Percentiles rank a stretch among this genome's conserved stretches.
These are phyloP conservation scores for Pelvicachromis taeniatus DNA, from an alignment of 2,113 vertebrate genomes.

Conservation along the genomic window DNA sequence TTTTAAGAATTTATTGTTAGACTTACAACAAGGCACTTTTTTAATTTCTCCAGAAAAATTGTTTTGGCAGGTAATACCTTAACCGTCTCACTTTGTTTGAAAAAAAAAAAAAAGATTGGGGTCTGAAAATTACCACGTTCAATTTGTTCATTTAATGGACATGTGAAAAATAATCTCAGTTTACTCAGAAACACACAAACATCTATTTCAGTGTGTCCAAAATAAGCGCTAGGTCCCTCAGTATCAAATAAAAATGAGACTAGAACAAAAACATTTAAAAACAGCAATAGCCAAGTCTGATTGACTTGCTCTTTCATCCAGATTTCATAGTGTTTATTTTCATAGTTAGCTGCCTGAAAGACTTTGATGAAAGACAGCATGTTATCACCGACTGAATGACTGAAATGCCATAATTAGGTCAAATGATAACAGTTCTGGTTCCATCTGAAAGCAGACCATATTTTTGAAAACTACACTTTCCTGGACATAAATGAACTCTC, in stretches of 20 bases:
- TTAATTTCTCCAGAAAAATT: neutral
- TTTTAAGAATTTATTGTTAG: neutral
- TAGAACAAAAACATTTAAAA: neutral
- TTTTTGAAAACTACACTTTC: neutral
- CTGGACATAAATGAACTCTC: neutral
- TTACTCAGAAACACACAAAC: neutral
- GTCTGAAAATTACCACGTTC: neutral
- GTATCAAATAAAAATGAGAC: neutral
- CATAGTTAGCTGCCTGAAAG: neutral
- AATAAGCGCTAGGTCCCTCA: neutral
- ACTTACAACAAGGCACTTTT: neutral
- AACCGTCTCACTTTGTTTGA: too few species aligned
- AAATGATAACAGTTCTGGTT: neutral
- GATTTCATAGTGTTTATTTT: neutral
- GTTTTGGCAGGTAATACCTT: neutral
- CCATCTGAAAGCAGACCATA: neutral
- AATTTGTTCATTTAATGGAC: neutral
- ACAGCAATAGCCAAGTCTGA: neutral
- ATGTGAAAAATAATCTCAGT: neutral
- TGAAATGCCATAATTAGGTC: neutral
- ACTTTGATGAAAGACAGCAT: neutral
- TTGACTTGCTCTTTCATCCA: neutral
- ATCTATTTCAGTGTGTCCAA: neutral
- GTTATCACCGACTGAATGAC: neutral
- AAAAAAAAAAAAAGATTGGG: neutral